A percentile compares a stretch with the other conserved stretches of the same genome.
phyloP scores from a whole-genome alignment of 2,113 vertebrate species.

The Chaetodon trifascialis region DNA sequence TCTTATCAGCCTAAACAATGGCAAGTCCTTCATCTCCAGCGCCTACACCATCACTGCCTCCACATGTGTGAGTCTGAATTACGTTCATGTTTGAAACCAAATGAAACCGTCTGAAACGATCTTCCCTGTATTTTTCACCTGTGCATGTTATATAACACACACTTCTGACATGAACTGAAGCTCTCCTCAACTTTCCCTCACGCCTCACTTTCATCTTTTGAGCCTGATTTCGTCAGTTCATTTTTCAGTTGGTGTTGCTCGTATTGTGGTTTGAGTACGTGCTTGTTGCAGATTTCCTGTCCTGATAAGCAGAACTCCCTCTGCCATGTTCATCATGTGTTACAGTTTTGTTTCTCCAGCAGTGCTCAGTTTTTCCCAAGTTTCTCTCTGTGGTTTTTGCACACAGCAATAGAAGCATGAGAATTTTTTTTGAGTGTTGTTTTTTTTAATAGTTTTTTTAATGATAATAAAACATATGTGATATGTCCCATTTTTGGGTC shows the following conservation, averaged over 20 bases:
- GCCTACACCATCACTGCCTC: constrained; percentile 89
- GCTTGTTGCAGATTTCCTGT: background rate
- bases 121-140: background rate
- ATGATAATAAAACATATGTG: background rate
- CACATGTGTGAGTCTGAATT: constrained; percentile 91
- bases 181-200: background rate
- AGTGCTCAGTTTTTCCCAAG: background rate
- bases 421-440: too few relatives aligned
- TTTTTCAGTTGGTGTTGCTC: background rate
- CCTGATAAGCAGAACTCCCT: background rate
- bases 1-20: constrained; percentile 91
- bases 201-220: background rate
- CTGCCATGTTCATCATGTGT: background rate
- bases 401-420: background rate
- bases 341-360: background rate
- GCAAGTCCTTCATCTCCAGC: constrained; percentile 88
- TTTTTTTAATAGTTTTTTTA: too few relatives aligned
- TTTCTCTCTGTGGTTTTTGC: background rate
- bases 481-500: too few relatives aligned
- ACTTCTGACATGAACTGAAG: background rate
- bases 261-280: background rate
- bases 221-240: background rate
- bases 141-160: background rate
- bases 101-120: background rate
- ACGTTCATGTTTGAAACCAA: background rate